phyloP scores from a whole-genome alignment of 2,888 invertebrate species.

The Baccha elongata region DNA sequence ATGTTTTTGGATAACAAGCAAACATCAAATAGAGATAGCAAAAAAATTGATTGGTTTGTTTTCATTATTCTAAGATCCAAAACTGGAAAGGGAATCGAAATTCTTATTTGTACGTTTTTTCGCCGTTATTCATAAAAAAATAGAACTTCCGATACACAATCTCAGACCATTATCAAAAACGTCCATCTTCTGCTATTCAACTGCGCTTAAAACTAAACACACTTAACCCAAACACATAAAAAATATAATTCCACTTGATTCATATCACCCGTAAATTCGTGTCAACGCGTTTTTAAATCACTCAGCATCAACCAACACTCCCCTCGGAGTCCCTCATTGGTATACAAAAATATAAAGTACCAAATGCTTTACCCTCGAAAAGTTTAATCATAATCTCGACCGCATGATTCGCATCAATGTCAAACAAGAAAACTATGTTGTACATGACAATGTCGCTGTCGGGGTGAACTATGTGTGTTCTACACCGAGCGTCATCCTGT shows the following conservation, averaged over 20 bases:
- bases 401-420: conserved; percentile 68
- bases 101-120: too few relatives aligned
- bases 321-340: conserved; percentile 23
- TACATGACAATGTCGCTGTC: conserved; percentile 34
- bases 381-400: conserved; percentile 54
- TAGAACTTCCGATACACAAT: background rate
- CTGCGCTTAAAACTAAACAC: background rate
- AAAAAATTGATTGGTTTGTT: too few relatives aligned
- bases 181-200: conserved; percentile 1
- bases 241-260: conserved; percentile 22
- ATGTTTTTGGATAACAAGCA: too few relatives aligned
- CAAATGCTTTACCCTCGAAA: conserved; percentile 48
- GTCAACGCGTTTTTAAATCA: conserved; percentile 55
- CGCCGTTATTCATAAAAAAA: too few relatives aligned
- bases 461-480: conserved; percentile 16
- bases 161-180: background rate
- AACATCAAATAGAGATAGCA: too few relatives aligned
- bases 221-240: background rate
- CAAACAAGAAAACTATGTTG: conserved; percentile 45
- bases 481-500: conserved; percentile 34
- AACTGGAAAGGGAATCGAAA: too few relatives aligned
- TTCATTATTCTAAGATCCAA: too few relatives aligned
- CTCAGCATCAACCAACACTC: conserved; percentile 14
- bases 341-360: too few relatives aligned
- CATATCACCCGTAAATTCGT: conserved; percentile 41